Conservation (phyloP, 2,113 vertebrate genomes). For the Bos javanicus region DNA sequence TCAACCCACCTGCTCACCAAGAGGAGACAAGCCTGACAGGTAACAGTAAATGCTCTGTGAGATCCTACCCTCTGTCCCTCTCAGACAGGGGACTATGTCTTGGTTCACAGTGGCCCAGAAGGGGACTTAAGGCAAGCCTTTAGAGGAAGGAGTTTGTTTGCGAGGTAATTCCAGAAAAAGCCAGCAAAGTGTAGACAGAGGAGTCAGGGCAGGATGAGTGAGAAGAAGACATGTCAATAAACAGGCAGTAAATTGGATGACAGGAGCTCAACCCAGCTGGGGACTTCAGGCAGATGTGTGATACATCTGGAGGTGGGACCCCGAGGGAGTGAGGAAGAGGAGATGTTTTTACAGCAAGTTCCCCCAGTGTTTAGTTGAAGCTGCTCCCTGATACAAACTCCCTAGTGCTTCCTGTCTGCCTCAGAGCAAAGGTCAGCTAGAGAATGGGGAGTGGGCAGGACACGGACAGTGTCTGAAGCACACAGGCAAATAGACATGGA, state of each 20-base stretch:
- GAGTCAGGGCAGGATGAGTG: not conserved
- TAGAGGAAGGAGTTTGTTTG: too few species aligned
- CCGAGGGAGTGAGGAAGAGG: not conserved
- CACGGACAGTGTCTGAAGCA: not conserved
- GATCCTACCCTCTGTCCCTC: too few species aligned
- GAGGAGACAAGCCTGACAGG: too few species aligned
- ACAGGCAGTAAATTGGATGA: not conserved
- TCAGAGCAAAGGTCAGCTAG: not conserved
- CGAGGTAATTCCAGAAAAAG: not conserved
- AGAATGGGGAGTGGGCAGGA: not conserved
- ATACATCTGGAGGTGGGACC: not conserved
- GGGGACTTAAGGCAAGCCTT: not conserved
- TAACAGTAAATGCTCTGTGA: too few species aligned
- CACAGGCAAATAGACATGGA: too few species aligned
- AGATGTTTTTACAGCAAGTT: not conserved
- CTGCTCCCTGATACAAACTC: not conserved
- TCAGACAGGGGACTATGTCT: not conserved
- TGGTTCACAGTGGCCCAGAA: not conserved
- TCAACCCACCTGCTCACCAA: not conserved
- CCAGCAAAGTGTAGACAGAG: not conserved
- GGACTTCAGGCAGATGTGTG: not conserved
- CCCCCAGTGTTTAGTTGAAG: not conserved
- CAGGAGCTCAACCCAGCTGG: not conserved
- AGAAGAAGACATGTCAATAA: not conserved
- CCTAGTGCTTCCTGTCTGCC: not conserved